A percentile compares a stretch with the other conserved stretches of the same genome.
These are phyloP conservation scores for Spodoptera frugiperda DNA, from an alignment of 1,140 invertebrate species.

Conservation along the genomic window DNA sequence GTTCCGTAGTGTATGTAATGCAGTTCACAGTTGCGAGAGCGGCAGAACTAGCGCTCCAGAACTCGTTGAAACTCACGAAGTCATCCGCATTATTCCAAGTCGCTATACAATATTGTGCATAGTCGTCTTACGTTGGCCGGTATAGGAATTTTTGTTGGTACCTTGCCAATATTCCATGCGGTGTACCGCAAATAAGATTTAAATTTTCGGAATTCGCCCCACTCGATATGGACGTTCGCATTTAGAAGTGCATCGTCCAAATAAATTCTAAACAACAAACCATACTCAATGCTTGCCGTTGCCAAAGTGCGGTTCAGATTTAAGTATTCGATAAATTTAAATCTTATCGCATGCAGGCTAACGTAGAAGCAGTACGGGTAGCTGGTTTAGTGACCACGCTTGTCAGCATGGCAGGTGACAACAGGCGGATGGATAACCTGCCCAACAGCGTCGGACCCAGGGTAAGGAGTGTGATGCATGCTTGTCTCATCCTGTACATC, in stretches of 20 bases:
- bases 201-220: slow-evolving; percentile 73
- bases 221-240: slow-evolving; percentile 53
- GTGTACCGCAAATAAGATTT: slow-evolving; percentile 77
- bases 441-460: slow-evolving; percentile 84
- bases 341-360: slow-evolving; percentile 86
- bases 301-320: slow-evolving; percentile 53
- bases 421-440: slow-evolving; percentile 78
- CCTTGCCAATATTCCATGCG: slow-evolving; percentile 62
- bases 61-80: slow-evolving; percentile 58
- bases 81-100: slow-evolving; percentile 59
- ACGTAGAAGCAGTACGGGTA: slow-evolving; percentile 90
- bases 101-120: slow-evolving; percentile 54
- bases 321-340: slow-evolving; percentile 78
- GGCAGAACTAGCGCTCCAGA: slow-evolving; percentile 46
- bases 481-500: slow-evolving; percentile 40
- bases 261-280: slow-evolving; percentile 41
- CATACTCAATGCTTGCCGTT: slow-evolving; percentile 37
- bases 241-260: slow-evolving; percentile 45
- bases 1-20: slow-evolving; percentile 58
- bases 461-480: slow-evolving; percentile 75
- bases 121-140: slow-evolving; percentile 56
- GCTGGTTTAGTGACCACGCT: slow-evolving; percentile 91
- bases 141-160: slow-evolving; percentile 62
- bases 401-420: slow-evolving; percentile 90
- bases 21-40: slow-evolving; percentile 51